Percentiles rank a stretch among this genome's conserved stretches.
phyloP scores from a whole-genome alignment of 2,888 invertebrate genomes.

The Drosophila rubida region DNA sequence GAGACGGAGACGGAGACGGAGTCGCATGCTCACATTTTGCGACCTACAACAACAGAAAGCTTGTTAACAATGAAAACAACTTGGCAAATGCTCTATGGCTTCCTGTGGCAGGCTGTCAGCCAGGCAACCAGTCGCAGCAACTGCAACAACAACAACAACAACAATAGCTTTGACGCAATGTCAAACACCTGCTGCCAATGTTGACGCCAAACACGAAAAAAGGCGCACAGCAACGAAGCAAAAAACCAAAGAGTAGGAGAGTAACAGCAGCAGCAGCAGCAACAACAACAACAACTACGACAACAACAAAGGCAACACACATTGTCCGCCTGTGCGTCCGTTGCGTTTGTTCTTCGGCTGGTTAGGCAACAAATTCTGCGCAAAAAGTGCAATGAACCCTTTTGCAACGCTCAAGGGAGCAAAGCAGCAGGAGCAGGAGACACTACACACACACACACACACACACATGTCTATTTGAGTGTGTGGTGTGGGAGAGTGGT shows the following conservation, averaged over 20 bases:
- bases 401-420: slow-evolving; percentile 59
- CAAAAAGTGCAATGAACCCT: slow-evolving; percentile 75
- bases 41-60: slow-evolving; percentile 77
- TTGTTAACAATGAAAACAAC: slow-evolving; percentile 78
- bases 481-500: slow-evolving; percentile 41
- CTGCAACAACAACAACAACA: slow-evolving; percentile 53
- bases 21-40: slow-evolving; percentile 57
- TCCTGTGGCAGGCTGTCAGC: slow-evolving; percentile 77
- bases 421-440: slow-evolving; percentile 37
- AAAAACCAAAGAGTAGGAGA: slow-evolving; percentile 72
- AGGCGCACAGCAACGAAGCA: slow-evolving; percentile 59
- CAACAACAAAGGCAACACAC: slow-evolving; percentile 32
- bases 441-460: slow-evolving; percentile 25
- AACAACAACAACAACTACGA: slow-evolving; percentile 32
- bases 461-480: slow-evolving; percentile 5
- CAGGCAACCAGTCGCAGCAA: slow-evolving; percentile 55
- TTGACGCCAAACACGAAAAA: slow-evolving; percentile 80
- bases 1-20: neutral
- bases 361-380: slow-evolving; percentile 79
- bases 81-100: slow-evolving; percentile 79
- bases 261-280: slow-evolving; percentile 51
- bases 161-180: slow-evolving; percentile 74
- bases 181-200: slow-evolving; percentile 80
- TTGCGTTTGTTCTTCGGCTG: slow-evolving; percentile 74
- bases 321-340: slow-evolving; percentile 68